Base-by-base conservation (phyloP, 2,797 vertebrate species). In the Amniataba percoides region DNA sequence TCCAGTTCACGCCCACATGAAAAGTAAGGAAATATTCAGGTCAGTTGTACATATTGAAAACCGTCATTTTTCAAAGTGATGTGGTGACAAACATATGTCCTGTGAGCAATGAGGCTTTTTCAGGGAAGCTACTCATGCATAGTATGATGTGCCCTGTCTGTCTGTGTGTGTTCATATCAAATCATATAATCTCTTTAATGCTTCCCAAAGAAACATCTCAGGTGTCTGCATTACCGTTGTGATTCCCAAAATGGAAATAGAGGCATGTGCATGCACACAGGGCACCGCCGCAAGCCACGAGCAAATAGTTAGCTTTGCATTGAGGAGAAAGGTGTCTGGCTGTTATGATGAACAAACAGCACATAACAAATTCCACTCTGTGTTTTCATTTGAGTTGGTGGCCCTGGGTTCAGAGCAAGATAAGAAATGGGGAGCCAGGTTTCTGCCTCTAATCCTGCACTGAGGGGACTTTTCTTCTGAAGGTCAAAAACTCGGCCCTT, bases 401-500 rank as follows among this genome's bases (percentile, higher is more conserved):
- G 34, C 57, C 12, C 31, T 31, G 39, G 23, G 56, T 64, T 69
- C 23, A 45, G 52, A 75, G 58, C n/a, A 3, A 62, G 64, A 82
- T 78, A 70, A 75, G 52, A 67, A 66, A 63, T 8, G 19, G 4
- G 39, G 48, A 76, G 59, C 23, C 42, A 57, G 14, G 51, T 70
- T 25, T 51, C 39, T 52, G 72, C 63, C 42, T 78, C 51, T 23
- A 5, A 27, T 74, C 78, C 42, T 80, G 65, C 77, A 19, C 42
- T 14, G 67, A 62, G 52, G 48, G 72, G 82, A 77, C 51, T 25
- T 78, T 88, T 83, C 81, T 61, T 42, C 71, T 89, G 74, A 93
- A 93, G 89, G 88, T 87, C 80, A 90, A 70, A 78, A 83, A 62
- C 74, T 80, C 81, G 48, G 58, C 69, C 82, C 77, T 81, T 75